Percentiles rank a stretch among this genome's conserved stretches.
These are phyloP conservation scores for Ips typographus DNA, from an alignment of 1,140 invertebrate species.

Conservation along the genomic window DNA sequence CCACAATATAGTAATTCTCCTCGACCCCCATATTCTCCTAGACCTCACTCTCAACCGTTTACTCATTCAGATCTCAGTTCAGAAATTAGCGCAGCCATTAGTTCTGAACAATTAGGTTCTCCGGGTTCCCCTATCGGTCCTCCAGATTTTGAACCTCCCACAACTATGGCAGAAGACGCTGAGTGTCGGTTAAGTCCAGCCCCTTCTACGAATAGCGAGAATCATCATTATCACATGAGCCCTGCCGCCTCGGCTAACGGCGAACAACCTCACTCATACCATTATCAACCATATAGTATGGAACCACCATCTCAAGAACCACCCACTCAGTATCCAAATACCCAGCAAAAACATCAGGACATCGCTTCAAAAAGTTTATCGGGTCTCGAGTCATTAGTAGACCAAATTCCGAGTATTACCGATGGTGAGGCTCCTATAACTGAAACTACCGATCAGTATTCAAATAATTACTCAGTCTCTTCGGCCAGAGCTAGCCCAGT, in stretches of 20 bases:
- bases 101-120: conserved; percentile 65
- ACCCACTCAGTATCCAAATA: conserved; percentile 48
- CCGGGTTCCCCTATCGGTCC: conserved; percentile 69
- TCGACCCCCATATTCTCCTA: conserved; percentile 57
- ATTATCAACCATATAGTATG: conserved; percentile 47
- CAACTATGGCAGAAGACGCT: conserved; percentile 59
- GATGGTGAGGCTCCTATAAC: conserved; percentile 58
- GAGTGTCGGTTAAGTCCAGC: conserved; percentile 59
- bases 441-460: conserved; percentile 47
- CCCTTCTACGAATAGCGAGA: conserved; percentile 49
- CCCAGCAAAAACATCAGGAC: conserved; percentile 61
- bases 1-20: conserved; percentile 64
- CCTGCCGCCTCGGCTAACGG: conserved; percentile 51
- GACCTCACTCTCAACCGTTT: conserved; percentile 63
- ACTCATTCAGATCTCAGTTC: conserved; percentile 74
- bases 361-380: conserved; percentile 85
- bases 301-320: conserved; percentile 39
- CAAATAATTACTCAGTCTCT: conserved; percentile 44
- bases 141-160: conserved; percentile 76
- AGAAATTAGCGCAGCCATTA: conserved; percentile 76
- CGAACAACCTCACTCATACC: conserved; percentile 43
- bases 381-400: conserved; percentile 83
- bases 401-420: conserved; percentile 86
- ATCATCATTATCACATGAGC: conserved; percentile 50
- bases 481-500: conserved; percentile 48